phyloP scores from a whole-genome alignment of 1,140 invertebrate species.

The Atta texana region DNA sequence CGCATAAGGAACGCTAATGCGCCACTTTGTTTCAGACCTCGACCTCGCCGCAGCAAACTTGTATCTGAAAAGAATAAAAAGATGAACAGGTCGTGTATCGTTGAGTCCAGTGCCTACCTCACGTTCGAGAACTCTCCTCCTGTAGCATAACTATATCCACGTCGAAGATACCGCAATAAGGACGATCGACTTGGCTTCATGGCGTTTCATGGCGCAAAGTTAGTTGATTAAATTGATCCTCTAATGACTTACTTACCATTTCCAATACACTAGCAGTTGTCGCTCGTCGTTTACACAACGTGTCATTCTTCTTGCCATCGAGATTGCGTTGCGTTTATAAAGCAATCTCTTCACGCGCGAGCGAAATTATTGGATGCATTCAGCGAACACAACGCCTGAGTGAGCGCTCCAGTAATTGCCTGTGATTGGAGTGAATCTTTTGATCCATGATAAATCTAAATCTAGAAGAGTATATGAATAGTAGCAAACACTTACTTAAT shows the following conservation, averaged over 20 bases:
- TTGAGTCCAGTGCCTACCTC: neutral
- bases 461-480: too few relatives aligned
- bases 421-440: too few relatives aligned
- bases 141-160: constrained; percentile 22
- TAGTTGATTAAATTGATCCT: constrained; percentile 66
- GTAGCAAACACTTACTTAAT: too few relatives aligned
- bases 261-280: neutral
- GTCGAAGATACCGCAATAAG: neutral
- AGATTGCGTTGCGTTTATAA: neutral
- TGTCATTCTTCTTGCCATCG: neutral
- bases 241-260: constrained; percentile 19
- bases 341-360: neutral
- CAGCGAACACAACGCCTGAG: too few relatives aligned
- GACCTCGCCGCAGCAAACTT: constrained; percentile 66
- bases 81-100: constrained; percentile 41
- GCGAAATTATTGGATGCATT: too few relatives aligned
- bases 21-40: constrained; percentile 71
- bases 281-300: neutral
- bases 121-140: neutral
- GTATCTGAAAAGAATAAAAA: constrained; percentile 45
- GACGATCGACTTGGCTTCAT: constrained; percentile 59
- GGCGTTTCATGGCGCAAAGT: constrained; percentile 11
- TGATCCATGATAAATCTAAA: too few relatives aligned
- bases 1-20: constrained; percentile 72
- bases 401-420: too few relatives aligned